phyloP scores from a whole-genome alignment of 2,888 invertebrate species.

The Melipona beecheii region DNA sequence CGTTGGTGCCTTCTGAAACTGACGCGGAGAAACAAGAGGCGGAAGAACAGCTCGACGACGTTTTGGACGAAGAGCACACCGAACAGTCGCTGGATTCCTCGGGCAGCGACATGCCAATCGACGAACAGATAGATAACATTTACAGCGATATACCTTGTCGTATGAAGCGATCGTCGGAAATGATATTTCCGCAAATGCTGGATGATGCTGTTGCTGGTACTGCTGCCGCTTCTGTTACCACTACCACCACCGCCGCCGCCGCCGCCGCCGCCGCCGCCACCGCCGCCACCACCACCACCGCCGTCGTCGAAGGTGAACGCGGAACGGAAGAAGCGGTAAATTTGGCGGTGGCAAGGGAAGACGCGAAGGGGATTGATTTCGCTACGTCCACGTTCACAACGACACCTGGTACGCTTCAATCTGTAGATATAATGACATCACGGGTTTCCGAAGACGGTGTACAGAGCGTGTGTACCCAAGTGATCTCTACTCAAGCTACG shows the following conservation, averaged over 20 bases:
- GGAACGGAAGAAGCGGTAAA: constrained; percentile 43
- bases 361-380: constrained; percentile 67
- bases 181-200: constrained; percentile 91
- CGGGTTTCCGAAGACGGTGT: constrained; percentile 84
- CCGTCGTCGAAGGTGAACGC: constrained; percentile 30
- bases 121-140: constrained; percentile 83
- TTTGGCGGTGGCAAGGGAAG: not conserved
- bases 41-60: constrained; percentile 85
- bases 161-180: constrained; percentile 96
- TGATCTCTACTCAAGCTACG: constrained; percentile 81
- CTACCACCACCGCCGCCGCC: too few relatives aligned
- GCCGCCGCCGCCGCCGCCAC: accelerated
- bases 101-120: constrained; percentile 72
- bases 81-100: constrained; percentile 71
- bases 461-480: constrained; percentile 86
- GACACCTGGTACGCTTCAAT: constrained; percentile 81
- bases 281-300: accelerated
- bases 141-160: constrained; percentile 84
- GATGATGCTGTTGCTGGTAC: constrained; percentile 73
- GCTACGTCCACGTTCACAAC: constrained; percentile 83
- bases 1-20: constrained; percentile 94
- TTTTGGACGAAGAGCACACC: constrained; percentile 81
- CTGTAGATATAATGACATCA: constrained; percentile 85
- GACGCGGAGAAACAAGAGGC: constrained; percentile 89
- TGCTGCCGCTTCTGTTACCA: too few relatives aligned